Evolutionary conservation across 2,797 vertebrate species (phyloP).

Genomic region (Scyliorhinus canicula): DNA sequence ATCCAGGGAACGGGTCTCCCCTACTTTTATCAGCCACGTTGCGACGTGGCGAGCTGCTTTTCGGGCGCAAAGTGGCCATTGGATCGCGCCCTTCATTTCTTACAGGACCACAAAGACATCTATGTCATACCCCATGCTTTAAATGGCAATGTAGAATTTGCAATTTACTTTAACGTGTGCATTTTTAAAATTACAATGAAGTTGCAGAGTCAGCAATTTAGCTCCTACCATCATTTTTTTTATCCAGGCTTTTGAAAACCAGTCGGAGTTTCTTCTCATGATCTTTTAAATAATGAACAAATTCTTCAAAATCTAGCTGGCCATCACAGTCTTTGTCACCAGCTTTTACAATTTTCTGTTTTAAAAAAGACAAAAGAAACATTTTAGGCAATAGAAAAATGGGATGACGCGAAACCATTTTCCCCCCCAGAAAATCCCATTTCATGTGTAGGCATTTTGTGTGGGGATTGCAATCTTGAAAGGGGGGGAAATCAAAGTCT

Average conservation of each 20-base stretch:
- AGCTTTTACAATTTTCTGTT: constrained; percentile 89
- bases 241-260: constrained; percentile 93
- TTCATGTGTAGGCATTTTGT: neutral
- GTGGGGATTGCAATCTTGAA: neutral
- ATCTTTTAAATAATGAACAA: constrained; percentile 89
- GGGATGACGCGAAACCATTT: no score
- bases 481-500: neutral
- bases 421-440: neutral
- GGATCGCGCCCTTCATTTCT: no score
- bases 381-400: neutral
- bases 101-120: neutral
- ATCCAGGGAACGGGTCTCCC: no score
- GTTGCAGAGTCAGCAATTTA: neutral
- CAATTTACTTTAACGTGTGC: neutral
- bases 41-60: no score
- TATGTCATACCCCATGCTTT: no score
- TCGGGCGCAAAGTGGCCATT: no score
- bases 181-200: neutral
- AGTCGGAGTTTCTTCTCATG: constrained; percentile 91
- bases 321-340: constrained; percentile 91
- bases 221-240: constrained; percentile 83
- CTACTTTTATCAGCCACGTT: no score
- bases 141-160: neutral
- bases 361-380: constrained; percentile 37
- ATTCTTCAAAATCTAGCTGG: constrained; percentile 90